Evolutionary conservation across 2,113 vertebrate genomes (phyloP), one percentile per base, ranked within the genome.

Genomic region (Pardalotus punctatus): DNA sequence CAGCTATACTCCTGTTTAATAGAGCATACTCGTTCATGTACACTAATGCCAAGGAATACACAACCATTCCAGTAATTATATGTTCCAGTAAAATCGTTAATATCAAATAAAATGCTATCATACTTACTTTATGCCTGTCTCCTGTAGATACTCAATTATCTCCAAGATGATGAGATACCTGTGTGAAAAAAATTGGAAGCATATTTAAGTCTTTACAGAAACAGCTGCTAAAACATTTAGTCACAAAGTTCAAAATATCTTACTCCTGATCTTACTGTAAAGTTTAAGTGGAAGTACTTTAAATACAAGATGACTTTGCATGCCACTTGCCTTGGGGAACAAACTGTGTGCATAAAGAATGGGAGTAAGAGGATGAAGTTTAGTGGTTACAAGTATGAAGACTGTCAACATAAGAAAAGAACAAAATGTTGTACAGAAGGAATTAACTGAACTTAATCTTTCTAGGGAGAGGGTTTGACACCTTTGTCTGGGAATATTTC

Each of bases 31-130:
- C 40, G 86, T 81, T 77, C 58, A 38, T 51, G 29, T 66, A 67
- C 21, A 47, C 22, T 54, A 71, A 74, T 66, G 51, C 89, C 65
- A 93, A 91, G 43, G 27, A 90, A 28, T 60, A 90, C 48, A 71
- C 24, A 88, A 74, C 24, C 14, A 27, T 64, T 82, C 50, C 71
- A 80, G 38, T 91, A 92, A 93, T 80, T 91, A 66, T 23, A 53
- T 62, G 48, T 80, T 91, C 71, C 56, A 57, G 81, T 73, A 89
- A 93, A 80, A 83, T 43, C n/a, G 80, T 90, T 92, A 90, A 81
- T 93, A 94, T 70, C 33, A 91, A 95, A 95, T 90, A 78, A 93
- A 96, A 88, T 48, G 45, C 38, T 79, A 58, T 67, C 60, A 42
- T 71, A 29, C 15, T 33, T 82, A 51, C 51, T 70, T 85, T 81